phyloP scores from a whole-genome alignment of 2,113 vertebrate genomes.

The Nerophis lumbriciformis region DNA sequence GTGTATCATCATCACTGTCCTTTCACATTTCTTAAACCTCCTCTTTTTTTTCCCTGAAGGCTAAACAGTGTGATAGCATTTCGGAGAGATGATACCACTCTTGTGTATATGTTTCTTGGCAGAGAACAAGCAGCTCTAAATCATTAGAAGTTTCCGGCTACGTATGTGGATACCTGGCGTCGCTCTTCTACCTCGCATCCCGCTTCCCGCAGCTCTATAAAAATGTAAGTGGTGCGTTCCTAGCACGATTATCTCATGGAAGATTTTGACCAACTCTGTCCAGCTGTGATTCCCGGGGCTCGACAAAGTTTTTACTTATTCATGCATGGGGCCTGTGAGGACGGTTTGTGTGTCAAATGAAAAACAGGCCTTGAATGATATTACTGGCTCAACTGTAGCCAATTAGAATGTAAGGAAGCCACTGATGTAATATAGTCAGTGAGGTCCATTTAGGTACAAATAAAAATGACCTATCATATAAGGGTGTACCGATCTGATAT shows the following conservation, averaged over 20 bases:
- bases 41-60: not conserved
- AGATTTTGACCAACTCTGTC: constrained; percentile 1
- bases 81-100: not conserved
- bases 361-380: constrained; percentile 36
- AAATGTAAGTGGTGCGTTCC: constrained; percentile 60
- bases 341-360: constrained; percentile 25
- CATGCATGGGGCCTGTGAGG: constrained; percentile 4
- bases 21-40: not conserved
- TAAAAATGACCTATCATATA: too few relatives aligned
- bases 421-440: too few relatives aligned
- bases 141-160: constrained; percentile 69
- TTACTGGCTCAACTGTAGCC: constrained; percentile 21
- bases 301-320: not conserved
- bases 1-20: not conserved
- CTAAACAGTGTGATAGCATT: too few relatives aligned
- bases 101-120: constrained; percentile 7
- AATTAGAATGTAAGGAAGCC: constrained; percentile 10
- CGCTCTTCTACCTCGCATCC: constrained; percentile 71
- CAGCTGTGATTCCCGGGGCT: not conserved
- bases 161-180: constrained; percentile 68
- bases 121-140: constrained; percentile 46
- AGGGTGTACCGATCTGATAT: too few relatives aligned
- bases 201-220: constrained; percentile 71
- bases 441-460: too few relatives aligned
- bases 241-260: not conserved